Base-by-base conservation (phyloP, 1,140 invertebrate species). In the Thaumetopoea pityocampa region DNA sequence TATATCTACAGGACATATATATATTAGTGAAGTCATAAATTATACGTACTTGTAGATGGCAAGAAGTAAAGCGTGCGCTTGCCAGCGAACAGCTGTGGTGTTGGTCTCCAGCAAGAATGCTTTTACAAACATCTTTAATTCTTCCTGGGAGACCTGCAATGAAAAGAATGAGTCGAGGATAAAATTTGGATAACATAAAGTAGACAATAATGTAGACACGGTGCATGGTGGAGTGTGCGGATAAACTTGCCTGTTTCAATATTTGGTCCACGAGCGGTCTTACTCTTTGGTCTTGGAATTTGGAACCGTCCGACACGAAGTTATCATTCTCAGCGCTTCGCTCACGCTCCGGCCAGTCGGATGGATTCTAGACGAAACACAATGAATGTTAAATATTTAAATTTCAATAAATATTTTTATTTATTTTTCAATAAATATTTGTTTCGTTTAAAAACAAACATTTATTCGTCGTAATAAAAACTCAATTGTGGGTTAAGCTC, bases 31-130 rank as follows among this genome's bases (percentile, higher is more conserved):
- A 4, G 5, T 4, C 6, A 22, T 16, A 54, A 30, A 23, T 16
- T 32, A 40, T 14, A 71, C 90, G 86, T 87, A 91, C 89, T 94
- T 94, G 65, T 93, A 96, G 56, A 96, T 90, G 3, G 94, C 91
- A n/a, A 94, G 86, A 9, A 96, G 86, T 2, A 97, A 84, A 0
- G 93, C 91, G 78, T 99, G 98, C 0, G 96, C 96, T 85, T 98
- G 96, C 96, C 97, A 98, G 43, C 98, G 91, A 2, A 98, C 92
- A 33, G 92, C 92, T 0, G 94, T 96, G 3, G 93, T 92, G 72
- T 98, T 98, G 0, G 96, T 97, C 81, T 98, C 96, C 24, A 99
- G 81, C 6, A 98, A 85, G 84, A 98, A 98, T 1, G 94, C 93
- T 47, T 94, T 90, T 7, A 99, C 90, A 61, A 99, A 98, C 63